phyloP scores from a whole-genome alignment of 2,113 vertebrate genomes.

The Seriola rivoliana region DNA sequence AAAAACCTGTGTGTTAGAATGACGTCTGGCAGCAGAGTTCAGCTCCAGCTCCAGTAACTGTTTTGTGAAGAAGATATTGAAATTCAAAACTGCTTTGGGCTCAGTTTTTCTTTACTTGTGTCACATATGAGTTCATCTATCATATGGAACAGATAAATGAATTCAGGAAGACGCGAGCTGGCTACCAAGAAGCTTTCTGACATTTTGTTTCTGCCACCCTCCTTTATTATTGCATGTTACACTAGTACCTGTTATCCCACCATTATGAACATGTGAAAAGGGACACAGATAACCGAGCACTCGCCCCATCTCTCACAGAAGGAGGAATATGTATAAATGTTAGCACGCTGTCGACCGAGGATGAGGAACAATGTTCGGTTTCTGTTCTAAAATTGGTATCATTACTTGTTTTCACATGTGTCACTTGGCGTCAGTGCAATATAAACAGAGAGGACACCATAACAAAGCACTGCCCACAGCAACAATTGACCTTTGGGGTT shows the following conservation, averaged over 20 bases:
- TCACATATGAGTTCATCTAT: conserved; percentile 9
- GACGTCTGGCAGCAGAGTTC: conserved; percentile 38
- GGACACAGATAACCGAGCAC: background rate
- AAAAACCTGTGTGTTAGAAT: conserved; percentile 22
- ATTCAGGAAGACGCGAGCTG: background rate
- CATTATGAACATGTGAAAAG: background rate
- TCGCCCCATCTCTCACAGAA: background rate
- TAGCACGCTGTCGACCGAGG: background rate
- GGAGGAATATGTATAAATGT: background rate
- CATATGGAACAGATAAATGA: conserved; percentile 2
- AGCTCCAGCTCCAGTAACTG: background rate
- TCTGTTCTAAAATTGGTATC: conserved; percentile 17
- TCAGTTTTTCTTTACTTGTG: conserved; percentile 3
- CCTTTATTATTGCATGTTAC: background rate
- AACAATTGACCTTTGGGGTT: conserved; percentile 82
- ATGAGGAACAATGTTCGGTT: background rate
- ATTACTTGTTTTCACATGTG: conserved; percentile 58
- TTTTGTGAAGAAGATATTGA: background rate
- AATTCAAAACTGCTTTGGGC: background rate
- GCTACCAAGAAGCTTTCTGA: conserved; percentile 11
- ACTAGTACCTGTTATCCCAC: background rate
- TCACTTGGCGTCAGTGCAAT: conserved; percentile 53
- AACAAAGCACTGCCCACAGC: conserved; percentile 75
- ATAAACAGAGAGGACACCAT: conserved; percentile 63
- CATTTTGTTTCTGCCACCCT: conserved; percentile 6